These are phyloP conservation scores for Zelleria hepariella DNA, from an alignment of 2,888 invertebrate species.

Conservation along the genomic window DNA sequence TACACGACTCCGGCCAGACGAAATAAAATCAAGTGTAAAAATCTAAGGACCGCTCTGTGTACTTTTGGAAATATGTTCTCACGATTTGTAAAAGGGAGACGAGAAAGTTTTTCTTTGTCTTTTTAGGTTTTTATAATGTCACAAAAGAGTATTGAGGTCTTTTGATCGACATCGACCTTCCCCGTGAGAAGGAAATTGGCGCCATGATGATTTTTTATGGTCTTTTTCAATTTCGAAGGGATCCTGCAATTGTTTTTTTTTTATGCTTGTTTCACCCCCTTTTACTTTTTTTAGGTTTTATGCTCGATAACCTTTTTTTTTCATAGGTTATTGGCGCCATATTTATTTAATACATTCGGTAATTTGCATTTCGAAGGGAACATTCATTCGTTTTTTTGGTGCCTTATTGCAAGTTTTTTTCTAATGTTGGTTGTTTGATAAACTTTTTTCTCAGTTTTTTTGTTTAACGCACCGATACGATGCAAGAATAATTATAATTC, in stretches of 20 bases:
- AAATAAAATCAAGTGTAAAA: neutral
- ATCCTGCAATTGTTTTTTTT: neutral
- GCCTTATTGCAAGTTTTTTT: too few species aligned
- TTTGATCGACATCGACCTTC: neutral
- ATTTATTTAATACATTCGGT: too few species aligned
- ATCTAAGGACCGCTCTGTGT: neutral
- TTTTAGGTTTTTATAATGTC: neutral
- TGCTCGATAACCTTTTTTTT: too few species aligned
- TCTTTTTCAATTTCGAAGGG: neutral
- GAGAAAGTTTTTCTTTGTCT: neutral
- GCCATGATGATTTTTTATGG: neutral
- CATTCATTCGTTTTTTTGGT: too few species aligned
- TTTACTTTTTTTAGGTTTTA: neutral
- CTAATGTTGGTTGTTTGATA: too few species aligned
- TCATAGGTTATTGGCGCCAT: too few species aligned
- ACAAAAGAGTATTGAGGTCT: neutral
- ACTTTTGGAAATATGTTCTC: neutral
- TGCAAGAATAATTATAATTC: too few species aligned
- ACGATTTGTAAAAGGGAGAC: neutral
- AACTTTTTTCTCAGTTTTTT: too few species aligned
- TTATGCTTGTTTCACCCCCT: neutral
- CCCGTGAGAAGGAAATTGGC: neutral
- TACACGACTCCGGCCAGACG: constrained; percentile 1
- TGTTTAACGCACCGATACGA: too few species aligned
- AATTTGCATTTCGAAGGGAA: too few species aligned